Conservation (phyloP, 2,113 vertebrate species). For the Trematocara zebra region DNA sequence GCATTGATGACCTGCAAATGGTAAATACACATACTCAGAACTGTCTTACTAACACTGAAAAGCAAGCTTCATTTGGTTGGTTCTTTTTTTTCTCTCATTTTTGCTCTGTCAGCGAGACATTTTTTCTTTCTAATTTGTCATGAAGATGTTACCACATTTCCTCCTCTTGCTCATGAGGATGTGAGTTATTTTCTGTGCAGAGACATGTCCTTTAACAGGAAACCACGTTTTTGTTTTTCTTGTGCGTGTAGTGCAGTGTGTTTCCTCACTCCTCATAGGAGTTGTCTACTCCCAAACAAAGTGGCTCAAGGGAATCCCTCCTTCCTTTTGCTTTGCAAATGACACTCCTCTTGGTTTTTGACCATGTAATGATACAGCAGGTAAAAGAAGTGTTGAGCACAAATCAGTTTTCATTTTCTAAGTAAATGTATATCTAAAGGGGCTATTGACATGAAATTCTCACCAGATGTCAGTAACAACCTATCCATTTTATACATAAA, state of each 20-base stretch:
- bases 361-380: background rate
- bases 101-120: background rate
- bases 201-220: background rate
- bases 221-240: background rate
- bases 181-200: background rate
- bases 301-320: background rate
- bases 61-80: background rate
- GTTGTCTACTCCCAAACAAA: background rate
- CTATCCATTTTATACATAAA: background rate
- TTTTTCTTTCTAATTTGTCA: background rate
- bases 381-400: background rate
- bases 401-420: background rate
- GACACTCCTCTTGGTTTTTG: background rate
- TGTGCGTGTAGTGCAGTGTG: background rate
- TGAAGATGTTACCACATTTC: background rate
- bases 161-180: background rate
- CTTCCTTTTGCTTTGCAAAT: background rate
- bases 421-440: background rate
- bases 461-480: background rate
- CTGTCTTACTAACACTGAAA: background rate
- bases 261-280: background rate
- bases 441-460: background rate
- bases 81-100: background rate
- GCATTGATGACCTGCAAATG: slow-evolving; percentile 99
- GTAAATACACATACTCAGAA: slow-evolving; percentile 55